Evolutionary conservation across 2,888 invertebrate species (phyloP).

Genomic region (Apotomis turbidana): DNA sequence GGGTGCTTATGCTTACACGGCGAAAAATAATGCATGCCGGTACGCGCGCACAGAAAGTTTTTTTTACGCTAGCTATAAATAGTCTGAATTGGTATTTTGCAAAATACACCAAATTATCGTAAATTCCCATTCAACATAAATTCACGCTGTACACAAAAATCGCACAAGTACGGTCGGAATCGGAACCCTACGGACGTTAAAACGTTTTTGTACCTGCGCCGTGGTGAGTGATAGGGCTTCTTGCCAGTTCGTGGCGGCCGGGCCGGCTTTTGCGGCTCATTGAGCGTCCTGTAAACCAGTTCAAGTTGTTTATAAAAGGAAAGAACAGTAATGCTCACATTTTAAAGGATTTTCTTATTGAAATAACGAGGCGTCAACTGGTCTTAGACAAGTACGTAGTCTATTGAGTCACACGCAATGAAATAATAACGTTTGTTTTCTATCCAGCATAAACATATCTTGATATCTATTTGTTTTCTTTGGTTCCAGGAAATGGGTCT

Average conservation of each 20-base stretch:
- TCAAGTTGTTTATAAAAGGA: constrained; percentile 14
- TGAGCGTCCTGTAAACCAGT: constrained; percentile 6
- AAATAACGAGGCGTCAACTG: background rate
- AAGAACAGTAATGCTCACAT: background rate
- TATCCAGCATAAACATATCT: background rate
- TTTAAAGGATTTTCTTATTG: background rate
- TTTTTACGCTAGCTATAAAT: too few relatives aligned
- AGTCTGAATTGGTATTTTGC: too few relatives aligned
- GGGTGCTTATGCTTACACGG: too few relatives aligned
- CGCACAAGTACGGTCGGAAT: constrained; percentile 23
- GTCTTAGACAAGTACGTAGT: too few relatives aligned
- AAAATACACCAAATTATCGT: background rate
- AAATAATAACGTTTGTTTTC: background rate
- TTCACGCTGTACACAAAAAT: constrained; percentile 4
- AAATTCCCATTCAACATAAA: background rate
- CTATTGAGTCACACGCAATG: too few relatives aligned
- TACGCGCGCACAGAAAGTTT: too few relatives aligned
- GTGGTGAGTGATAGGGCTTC: constrained; percentile 7
- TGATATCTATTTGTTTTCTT: constrained; percentile 39
- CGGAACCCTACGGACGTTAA: constrained; percentile 23
- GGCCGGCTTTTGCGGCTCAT: constrained; percentile 1
- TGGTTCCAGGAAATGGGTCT: constrained; percentile 76
- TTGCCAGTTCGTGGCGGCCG: constrained; percentile 22
- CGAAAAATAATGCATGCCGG: too few relatives aligned
- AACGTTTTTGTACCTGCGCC: constrained; percentile 40